These are phyloP conservation scores for Aleiodes alternator DNA, from an alignment of 2,888 invertebrate genomes.

Conservation along the genomic window DNA sequence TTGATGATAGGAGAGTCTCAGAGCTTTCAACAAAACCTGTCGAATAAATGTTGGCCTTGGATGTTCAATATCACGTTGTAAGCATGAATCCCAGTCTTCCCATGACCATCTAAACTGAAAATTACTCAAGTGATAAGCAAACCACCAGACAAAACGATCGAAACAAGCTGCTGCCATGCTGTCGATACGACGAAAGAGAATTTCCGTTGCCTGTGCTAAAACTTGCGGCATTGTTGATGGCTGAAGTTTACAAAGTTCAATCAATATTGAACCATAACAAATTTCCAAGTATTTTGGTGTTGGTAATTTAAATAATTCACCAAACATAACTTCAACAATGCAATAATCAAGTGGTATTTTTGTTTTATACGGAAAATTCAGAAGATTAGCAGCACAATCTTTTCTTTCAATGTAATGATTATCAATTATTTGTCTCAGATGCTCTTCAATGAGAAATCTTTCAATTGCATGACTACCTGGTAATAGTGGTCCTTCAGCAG, in stretches of 20 bases:
- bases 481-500: constrained; percentile 88
- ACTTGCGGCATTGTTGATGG: constrained; percentile 97
- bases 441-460: constrained; percentile 97
- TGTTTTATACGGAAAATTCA: constrained; percentile 94
- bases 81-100: constrained; percentile 95
- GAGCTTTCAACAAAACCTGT: constrained; percentile 92
- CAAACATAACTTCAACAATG: constrained; percentile 97
- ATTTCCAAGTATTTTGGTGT: constrained; percentile 92
- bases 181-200: constrained; percentile 96
- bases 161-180: constrained; percentile 98
- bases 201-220: constrained; percentile 97
- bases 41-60: constrained; percentile 96
- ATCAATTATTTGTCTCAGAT: constrained; percentile 94
- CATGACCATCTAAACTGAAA: constrained; percentile 99
- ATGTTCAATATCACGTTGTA: constrained; percentile 90
- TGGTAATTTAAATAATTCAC: constrained; percentile 95
- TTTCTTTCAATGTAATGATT: constrained; percentile 92
- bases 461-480: constrained; percentile 99
- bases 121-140: constrained; percentile 98
- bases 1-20: constrained; percentile 94
- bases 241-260: constrained; percentile 97
- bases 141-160: constrained; percentile 98
- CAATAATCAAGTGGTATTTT: constrained; percentile 98
- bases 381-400: constrained; percentile 94
- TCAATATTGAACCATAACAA: constrained; percentile 94